Evolutionary conservation across 1,140 invertebrate genomes (phyloP).

Genomic region (Ceratosolen solmsi): DNA sequence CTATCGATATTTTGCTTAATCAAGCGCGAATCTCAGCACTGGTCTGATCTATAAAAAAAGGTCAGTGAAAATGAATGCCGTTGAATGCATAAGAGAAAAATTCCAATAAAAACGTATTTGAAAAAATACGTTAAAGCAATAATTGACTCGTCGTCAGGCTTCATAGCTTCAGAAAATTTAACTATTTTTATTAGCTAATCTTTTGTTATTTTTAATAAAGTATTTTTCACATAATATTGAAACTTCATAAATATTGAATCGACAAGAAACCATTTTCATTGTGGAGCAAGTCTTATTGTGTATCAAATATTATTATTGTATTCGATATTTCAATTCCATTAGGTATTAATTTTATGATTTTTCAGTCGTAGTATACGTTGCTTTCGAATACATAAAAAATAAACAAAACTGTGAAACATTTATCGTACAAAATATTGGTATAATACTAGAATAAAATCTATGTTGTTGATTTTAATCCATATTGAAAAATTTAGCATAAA

Average conservation of each 20-base stretch:
- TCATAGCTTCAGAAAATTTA: conserved; percentile 10
- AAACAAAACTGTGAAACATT: too few species aligned
- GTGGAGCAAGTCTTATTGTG: not conserved
- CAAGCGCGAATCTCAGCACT: conserved; percentile 32
- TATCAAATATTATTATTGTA: too few species aligned
- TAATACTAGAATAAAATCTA: too few species aligned
- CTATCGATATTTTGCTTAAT: conserved; percentile 28
- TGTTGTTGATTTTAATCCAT: too few species aligned
- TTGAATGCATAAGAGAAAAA: not conserved
- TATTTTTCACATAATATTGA: not conserved
- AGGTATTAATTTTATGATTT: too few species aligned
- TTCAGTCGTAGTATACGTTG: too few species aligned
- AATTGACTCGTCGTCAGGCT: conserved; percentile 7
- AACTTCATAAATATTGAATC: not conserved
- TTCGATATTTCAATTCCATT: too few species aligned
- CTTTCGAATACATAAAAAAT: too few species aligned
- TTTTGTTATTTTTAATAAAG: not conserved
- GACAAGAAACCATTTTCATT: not conserved
- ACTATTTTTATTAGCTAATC: not conserved
- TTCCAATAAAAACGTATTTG: conserved; percentile 11
- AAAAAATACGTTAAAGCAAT: conserved; percentile 1
- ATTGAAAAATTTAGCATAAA: too few species aligned
- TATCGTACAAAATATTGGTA: too few species aligned
- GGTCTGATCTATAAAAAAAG: not conserved
- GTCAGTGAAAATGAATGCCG: not conserved